Base-by-base conservation (phyloP, 2,113 vertebrate genomes). In the Pteropus alecto region DNA sequence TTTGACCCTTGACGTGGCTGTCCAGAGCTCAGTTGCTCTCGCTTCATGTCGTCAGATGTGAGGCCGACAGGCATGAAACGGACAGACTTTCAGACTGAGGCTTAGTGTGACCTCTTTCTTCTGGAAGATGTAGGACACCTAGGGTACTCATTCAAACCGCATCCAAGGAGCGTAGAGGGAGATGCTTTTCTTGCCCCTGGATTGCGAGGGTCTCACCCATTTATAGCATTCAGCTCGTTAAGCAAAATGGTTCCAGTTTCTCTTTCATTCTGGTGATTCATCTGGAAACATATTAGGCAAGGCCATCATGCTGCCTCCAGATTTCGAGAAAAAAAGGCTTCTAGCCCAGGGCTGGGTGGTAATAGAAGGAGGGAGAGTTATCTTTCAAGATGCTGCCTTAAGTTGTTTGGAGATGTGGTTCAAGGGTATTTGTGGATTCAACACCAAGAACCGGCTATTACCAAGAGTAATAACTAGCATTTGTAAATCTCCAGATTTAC, bases 401-500 rank as follows among this genome's bases (percentile, higher is more conserved):
- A 79, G 76, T 93, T 92, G 83, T 81, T 96, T 92, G 71, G 70
- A 67, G 33, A 90, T 79, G 79, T 63, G 33, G 48, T 84, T 87
- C 87, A 60, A 85, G 58, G 68, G 35, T 54, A 58, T 91, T 83
- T 96, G 94, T 92, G 93, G 87, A 48, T 67, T 89, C 87, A 90
- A 92, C 65, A 95, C 74, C 3, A 30, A 90, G 68, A 96, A 60
- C 73, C 48, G 38, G 46, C 84, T 70, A 74, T 96, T 94, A 87
- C 73, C 78, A 41, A 87, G 73, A 83, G 41, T 82, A 96, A 78
- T 87, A 89, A 87, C 71, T 61, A 89, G 67, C 51, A 94, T 92
- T 93, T 91, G 30, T 54, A 91, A 87, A 83, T 97, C 95, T 97
- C 83, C 93, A 89, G 48, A 95, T 41, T 91, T 95, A 94, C 41